Base-by-base conservation (phyloP, 2,888 invertebrate genomes). In the Glyphotaelius pellucidus region DNA sequence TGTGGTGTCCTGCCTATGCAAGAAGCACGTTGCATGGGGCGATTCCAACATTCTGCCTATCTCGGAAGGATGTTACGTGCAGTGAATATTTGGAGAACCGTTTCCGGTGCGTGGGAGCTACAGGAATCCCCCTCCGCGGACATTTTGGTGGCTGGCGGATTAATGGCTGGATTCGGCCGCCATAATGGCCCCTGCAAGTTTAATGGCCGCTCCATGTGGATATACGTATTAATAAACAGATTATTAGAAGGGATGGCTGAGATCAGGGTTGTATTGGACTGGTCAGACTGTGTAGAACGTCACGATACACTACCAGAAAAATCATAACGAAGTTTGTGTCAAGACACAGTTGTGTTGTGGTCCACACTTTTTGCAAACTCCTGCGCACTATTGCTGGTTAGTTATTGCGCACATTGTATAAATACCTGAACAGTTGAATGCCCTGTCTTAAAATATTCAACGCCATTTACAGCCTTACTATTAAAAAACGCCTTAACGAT, bases 151-250 rank as follows among this genome's bases (percentile, higher is more conserved):
- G 67, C 67, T 67, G 67, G 67, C 67, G 67, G 25, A 67, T 67
- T 67, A 67, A 67, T 67, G 67, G 67, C 67, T 25, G 67, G 25
- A 67, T 67, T 67, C 31, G 80, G 80, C 35, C 67, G 38, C 35
- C 30, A 14, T 80, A 89, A 89, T 89, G 80, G 86, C 5, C 86
- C 42, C 42, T 86, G 86, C 35, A 86, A 86, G 42, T 86, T 86
- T 86, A 86, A 86, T 86, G 86, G 42, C 47, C 35, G 25, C n/a
- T 83, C 42, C 86, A 86, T 47, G 42, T 86, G 86, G n/a, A 86
- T 47, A 86, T 86, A 86, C 42, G 86, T 86, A 86, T 86, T 86
- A 86, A 86, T 86, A 86, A 42, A 86, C 86, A 86, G 86, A 86
- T 86, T 47, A 86, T 86, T 42, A 86, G 47, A 42, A 86, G 42